phyloP scores from a whole-genome alignment of 2,888 invertebrate genomes.

The Corythucha ciliata region DNA sequence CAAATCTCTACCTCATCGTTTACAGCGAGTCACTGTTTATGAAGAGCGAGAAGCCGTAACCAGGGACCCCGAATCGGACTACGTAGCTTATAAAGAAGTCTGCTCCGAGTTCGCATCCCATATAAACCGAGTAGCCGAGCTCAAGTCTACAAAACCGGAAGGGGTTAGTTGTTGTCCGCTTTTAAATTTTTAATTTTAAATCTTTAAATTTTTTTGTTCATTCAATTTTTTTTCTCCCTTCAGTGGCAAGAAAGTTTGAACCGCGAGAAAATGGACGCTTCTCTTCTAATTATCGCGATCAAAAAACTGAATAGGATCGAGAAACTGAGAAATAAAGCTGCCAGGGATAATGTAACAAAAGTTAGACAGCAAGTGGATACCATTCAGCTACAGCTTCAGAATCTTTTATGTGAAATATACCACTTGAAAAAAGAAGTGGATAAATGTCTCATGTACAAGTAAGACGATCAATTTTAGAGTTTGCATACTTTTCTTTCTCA shows the following conservation, averaged over 20 bases:
- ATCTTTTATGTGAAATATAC: constrained; percentile 85
- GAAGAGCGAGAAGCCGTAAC: constrained; percentile 65
- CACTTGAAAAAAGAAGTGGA: constrained; percentile 91
- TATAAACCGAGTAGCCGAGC: constrained; percentile 57
- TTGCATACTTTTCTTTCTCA: no score
- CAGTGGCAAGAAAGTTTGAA: constrained; percentile 43
- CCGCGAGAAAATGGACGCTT: constrained; percentile 60
- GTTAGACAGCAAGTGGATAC: constrained; percentile 85
- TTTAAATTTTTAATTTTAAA: background rate
- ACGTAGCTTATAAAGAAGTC: constrained; percentile 54
- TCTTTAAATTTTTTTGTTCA: background rate
- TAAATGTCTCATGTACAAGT: constrained; percentile 88
- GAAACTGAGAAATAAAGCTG: constrained; percentile 74
- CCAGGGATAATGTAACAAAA: constrained; percentile 68
- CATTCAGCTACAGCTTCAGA: constrained; percentile 81
- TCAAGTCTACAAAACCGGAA: constrained; percentile 51
- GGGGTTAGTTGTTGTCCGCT: constrained; percentile 43
- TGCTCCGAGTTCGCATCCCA: constrained; percentile 60
- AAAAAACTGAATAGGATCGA: constrained; percentile 85
- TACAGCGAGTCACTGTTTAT: constrained; percentile 56
- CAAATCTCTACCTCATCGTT: no score
- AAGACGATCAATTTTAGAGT: constrained; percentile 35
- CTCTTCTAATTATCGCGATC: constrained; percentile 66
- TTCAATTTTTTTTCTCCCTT: constrained; percentile 17
- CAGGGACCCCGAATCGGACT: constrained; percentile 58